A percentile compares a stretch with the other conserved stretches of the same genome.
Conservation (phyloP, 2,113 vertebrate genomes). For the Anhinga anhinga region DNA sequence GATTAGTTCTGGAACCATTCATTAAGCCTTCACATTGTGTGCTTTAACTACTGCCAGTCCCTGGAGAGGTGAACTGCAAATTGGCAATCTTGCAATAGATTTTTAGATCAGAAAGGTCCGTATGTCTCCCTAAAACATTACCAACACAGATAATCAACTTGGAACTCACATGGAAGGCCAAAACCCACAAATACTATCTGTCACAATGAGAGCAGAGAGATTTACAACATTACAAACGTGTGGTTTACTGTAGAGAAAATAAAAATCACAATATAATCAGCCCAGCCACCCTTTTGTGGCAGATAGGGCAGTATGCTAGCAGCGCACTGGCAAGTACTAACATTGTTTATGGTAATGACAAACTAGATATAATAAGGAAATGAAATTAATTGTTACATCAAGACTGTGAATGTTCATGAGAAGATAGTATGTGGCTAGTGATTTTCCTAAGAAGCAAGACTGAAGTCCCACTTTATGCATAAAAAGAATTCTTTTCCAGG, state of each 20-base stretch:
- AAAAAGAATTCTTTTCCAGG: neutral
- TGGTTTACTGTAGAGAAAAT: neutral
- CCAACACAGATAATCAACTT: neutral
- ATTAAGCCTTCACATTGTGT: neutral
- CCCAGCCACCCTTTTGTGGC: neutral
- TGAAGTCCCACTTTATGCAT: neutral
- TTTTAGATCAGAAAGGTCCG: neutral
- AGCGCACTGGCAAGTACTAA: neutral
- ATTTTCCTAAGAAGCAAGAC: neutral
- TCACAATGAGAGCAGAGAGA: neutral
- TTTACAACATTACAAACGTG: neutral
- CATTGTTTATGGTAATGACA: neutral
- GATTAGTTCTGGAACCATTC: neutral
- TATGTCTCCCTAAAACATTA: neutral
- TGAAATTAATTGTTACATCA: neutral
- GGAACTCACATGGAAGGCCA: neutral
- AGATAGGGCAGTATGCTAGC: neutral
- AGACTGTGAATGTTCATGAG: neutral
- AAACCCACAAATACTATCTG: neutral
- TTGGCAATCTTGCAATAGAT: neutral
- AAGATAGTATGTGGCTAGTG: too few relatives aligned
- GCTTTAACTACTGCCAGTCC: neutral
- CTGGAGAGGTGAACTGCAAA: neutral
- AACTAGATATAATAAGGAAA: neutral
- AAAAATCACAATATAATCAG: neutral